Base-by-base conservation (phyloP, 2,113 vertebrate species). In the Tragelaphus imberbis region DNA sequence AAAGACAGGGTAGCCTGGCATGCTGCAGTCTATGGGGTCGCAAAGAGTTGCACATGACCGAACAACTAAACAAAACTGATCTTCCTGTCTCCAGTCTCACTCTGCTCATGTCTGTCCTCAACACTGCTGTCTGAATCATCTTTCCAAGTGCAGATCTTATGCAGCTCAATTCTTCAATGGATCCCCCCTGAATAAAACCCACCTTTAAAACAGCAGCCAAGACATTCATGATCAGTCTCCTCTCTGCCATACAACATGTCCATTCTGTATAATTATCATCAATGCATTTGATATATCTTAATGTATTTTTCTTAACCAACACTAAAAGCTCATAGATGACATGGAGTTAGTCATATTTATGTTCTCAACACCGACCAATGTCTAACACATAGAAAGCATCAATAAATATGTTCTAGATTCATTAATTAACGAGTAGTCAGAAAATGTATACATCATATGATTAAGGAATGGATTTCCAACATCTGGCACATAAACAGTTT, bases 271-370 rank as follows among this genome's bases (percentile, higher is more conserved):
- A 49, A 75, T 49, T 81, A 55, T 59, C 44, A 88, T 89, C 68
- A 92, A 53, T 27, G 58, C 23, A 92, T 7, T 65, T 65, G 15
- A 91, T 44, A 59, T 65, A 47, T 27, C 40, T 89, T 93, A 94
- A 85, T 63, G 82, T 68, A 55, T 93, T 84, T 86, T 93, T 90
- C 81, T 97, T 55, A 91, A 53, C 33, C 58, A 97, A 93, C 84
- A 58, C 8, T 40, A 94, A 51, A 95, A 84, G 47, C 87, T 93
- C 44, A 95, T 16, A 86, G 30, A 58, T 87, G n/a, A 59, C 21
- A 80, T 33, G 53, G 6, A 92, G 71, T 88, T 80, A 36, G 7
- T 47, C 28, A 16, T 79, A 79, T 40, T 77, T 71, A 63, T 51
- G 28, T 63, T 95, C 47, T 91, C 33, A 85, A 85, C 16, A 91